Conservation (phyloP, 2,797 vertebrate species). For the Euthynnus affinis region DNA sequence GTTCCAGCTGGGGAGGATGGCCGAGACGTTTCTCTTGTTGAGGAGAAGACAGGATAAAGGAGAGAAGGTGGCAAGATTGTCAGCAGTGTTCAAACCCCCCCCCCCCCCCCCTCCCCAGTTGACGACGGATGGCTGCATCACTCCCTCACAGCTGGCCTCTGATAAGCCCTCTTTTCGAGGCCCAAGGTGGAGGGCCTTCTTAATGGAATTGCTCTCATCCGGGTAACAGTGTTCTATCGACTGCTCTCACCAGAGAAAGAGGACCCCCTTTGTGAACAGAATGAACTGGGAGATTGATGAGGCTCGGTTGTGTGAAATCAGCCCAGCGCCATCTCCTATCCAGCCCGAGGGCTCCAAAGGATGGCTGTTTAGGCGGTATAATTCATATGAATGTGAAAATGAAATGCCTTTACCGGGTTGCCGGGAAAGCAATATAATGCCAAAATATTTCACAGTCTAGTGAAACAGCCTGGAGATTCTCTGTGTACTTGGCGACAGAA, state of each 20-base stretch:
- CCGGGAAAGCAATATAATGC: slow-evolving; percentile 57
- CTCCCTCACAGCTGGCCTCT: slow-evolving; percentile 51
- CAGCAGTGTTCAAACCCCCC: slow-evolving; percentile 36
- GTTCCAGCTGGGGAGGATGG: not conserved
- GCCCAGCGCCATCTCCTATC: slow-evolving; percentile 53
- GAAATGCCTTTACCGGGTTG: slow-evolving; percentile 59
- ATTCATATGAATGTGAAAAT: slow-evolving; percentile 77
- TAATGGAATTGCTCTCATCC: slow-evolving; percentile 81
- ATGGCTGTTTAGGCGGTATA: slow-evolving; percentile 57
- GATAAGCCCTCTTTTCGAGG: slow-evolving; percentile 71
- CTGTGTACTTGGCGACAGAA: slow-evolving; percentile 53
- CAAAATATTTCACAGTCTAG: slow-evolving; percentile 68
- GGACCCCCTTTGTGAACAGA: slow-evolving; percentile 74
- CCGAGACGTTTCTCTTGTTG: slow-evolving; percentile 24
- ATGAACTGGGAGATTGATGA: slow-evolving; percentile 83
- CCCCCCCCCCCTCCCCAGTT: slow-evolving; percentile 1
- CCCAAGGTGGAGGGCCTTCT: slow-evolving; percentile 61
- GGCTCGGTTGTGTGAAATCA: slow-evolving; percentile 57
- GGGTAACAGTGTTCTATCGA: slow-evolving; percentile 72
- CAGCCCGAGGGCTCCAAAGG: slow-evolving; percentile 54
- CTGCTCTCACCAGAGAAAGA: slow-evolving; percentile 73
- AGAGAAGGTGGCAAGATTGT: slow-evolving; percentile 44
- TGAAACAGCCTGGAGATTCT: slow-evolving; percentile 65
- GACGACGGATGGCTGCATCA: slow-evolving; percentile 65
- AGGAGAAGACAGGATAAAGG: slow-evolving; percentile 31